Evolutionary conservation across 2,797 vertebrate species (phyloP).

Genomic region (Bovichtus diacanthus): DNA sequence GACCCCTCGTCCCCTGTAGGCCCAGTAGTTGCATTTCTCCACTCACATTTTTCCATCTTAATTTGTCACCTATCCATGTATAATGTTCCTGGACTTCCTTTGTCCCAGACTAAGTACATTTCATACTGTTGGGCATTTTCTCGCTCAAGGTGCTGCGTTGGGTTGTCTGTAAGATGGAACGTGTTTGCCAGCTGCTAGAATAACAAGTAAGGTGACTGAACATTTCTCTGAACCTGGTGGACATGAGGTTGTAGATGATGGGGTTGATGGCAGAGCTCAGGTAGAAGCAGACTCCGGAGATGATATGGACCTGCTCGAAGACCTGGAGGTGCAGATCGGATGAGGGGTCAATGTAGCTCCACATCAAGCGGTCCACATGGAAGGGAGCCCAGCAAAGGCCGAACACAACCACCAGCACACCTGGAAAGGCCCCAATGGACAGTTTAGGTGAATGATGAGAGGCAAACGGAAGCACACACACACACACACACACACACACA

Average conservation of each 20-base stretch:
- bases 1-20: background rate
- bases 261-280: slow-evolving; percentile 92
- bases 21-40: background rate
- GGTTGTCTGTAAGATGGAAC: slow-evolving; percentile 75
- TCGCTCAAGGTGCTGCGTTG: slow-evolving; percentile 83
- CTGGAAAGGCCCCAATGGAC: slow-evolving; percentile 72
- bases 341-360: slow-evolving; percentile 88
- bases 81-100: slow-evolving; percentile 1
- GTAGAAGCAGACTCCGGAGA: slow-evolving; percentile 93
- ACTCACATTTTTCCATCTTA: background rate
- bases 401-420: slow-evolving; percentile 91
- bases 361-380: slow-evolving; percentile 91
- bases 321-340: slow-evolving; percentile 75
- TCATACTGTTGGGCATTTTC: slow-evolving; percentile 5
- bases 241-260: slow-evolving; percentile 95
- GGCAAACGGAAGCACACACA: background rate
- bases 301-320: slow-evolving; percentile 87
- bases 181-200: background rate
- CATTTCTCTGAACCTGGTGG: slow-evolving; percentile 92
- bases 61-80: background rate
- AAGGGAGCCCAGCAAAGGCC: slow-evolving; percentile 95
- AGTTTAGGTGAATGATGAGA: background rate
- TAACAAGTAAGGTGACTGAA: slow-evolving; percentile 88
- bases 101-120: background rate
- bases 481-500: background rate